phyloP scores from a whole-genome alignment of 92 coral and sea anemone species.

The Meandrina meandrites region DNA sequence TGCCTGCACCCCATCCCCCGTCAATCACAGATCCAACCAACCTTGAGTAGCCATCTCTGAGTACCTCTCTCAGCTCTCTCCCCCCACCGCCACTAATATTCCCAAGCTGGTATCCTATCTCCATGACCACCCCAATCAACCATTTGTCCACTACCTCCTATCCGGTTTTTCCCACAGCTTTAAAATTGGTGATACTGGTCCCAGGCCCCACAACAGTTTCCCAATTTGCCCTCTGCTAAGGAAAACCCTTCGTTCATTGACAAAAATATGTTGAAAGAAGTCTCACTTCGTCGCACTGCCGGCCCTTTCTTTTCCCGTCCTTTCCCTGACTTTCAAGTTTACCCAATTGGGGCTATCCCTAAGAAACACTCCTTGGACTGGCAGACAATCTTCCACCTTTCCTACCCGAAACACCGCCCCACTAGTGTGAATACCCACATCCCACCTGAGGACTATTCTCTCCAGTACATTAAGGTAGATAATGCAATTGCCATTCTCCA shows the following conservation, averaged over 20 bases:
- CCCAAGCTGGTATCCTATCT: neutral
- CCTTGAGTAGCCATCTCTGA: neutral
- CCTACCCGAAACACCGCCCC: too few species aligned
- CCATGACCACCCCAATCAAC: neutral
- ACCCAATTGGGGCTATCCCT: too few species aligned
- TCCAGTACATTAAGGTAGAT: neutral
- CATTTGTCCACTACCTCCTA: neutral
- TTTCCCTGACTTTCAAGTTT: too few species aligned
- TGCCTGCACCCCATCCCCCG: constrained; percentile 14
- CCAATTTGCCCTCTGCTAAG: too few species aligned
- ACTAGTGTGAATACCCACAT: constrained; percentile 5
- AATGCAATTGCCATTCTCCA: neutral
- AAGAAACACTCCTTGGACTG: too few species aligned
- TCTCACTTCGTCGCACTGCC: too few species aligned
- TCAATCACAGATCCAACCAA: constrained; percentile 15
- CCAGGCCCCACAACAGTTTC: too few species aligned
- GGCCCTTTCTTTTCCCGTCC: too few species aligned
- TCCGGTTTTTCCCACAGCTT: neutral
- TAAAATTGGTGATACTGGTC: too few species aligned
- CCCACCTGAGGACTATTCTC: neutral
- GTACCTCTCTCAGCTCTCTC: neutral
- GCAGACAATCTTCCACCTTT: too few species aligned
- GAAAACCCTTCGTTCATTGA: too few species aligned
- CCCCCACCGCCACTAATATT: constrained; percentile 11
- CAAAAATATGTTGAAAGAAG: too few species aligned